Conservation (phyloP, 2,113 vertebrate species). For the Trichechus manatus region DNA sequence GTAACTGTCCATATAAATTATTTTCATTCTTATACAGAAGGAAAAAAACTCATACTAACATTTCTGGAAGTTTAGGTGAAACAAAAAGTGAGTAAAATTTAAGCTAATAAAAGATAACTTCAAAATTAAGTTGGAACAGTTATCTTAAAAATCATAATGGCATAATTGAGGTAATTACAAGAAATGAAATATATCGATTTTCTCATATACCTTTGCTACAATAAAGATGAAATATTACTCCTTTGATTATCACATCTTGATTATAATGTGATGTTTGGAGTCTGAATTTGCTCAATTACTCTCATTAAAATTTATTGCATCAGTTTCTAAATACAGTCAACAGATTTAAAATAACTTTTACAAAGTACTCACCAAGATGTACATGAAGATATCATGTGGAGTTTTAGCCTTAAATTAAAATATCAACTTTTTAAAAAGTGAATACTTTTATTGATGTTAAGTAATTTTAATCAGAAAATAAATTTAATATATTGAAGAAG, state of each 20-base stretch:
- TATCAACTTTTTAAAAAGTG: not conserved
- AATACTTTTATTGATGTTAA: no score
- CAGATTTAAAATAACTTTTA: not conserved
- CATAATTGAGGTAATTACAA: not conserved
- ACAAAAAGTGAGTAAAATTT: not conserved
- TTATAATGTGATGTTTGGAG: not conserved
- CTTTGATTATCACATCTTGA: not conserved
- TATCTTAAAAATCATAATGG: not conserved
- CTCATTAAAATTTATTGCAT: not conserved
- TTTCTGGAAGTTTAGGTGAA: constrained; percentile 12
- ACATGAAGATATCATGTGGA: not conserved
- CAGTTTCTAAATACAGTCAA: not conserved
- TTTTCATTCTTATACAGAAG: not conserved
- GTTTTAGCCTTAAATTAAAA: constrained; percentile 9
- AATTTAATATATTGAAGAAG: not conserved
- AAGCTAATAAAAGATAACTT: not conserved
- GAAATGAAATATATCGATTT: not conserved
- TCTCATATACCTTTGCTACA: not conserved
- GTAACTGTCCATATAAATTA: not conserved
- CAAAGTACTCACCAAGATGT: not conserved
- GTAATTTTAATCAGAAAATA: not conserved
- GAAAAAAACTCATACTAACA: not conserved
- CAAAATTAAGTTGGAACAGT: not conserved
- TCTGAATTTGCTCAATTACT: not conserved
- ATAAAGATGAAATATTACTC: not conserved